These are phyloP conservation scores for Sminthurinus signatus DNA, from an alignment of 1,140 invertebrate species.

Conservation along the genomic window DNA sequence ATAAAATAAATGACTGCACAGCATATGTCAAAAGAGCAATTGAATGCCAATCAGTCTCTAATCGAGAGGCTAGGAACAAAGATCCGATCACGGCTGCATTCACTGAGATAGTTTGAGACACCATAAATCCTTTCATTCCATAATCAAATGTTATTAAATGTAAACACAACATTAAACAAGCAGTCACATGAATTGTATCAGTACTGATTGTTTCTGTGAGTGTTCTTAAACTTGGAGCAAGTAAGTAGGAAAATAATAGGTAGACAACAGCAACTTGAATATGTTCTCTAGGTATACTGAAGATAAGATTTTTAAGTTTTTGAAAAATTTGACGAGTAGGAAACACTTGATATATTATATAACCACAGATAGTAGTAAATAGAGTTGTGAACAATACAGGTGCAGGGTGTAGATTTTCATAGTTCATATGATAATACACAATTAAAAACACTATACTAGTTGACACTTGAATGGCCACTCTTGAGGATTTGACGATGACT, in stretches of 20 bases:
- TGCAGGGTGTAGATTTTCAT: slow-evolving; percentile 3
- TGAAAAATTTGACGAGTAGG: neutral
- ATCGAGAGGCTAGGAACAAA: slow-evolving; percentile 85
- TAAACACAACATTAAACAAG: slow-evolving; percentile 74
- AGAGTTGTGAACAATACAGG: slow-evolving; percentile 12
- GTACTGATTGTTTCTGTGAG: slow-evolving; percentile 92
- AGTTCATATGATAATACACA: slow-evolving; percentile 30
- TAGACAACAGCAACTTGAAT: slow-evolving; percentile 22
- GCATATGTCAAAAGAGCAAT: slow-evolving; percentile 81
- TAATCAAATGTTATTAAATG: slow-evolving; percentile 92
- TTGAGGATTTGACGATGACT: slow-evolving; percentile 5
- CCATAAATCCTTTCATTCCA: slow-evolving; percentile 68
- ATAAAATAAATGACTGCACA: slow-evolving; percentile 79
- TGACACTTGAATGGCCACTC: slow-evolving; percentile 21
- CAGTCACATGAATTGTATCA: slow-evolving; percentile 90
- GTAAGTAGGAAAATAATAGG: slow-evolving; percentile 27
- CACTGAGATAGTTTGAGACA: slow-evolving; percentile 71
- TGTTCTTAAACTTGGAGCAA: slow-evolving; percentile 79
- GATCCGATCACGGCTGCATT: slow-evolving; percentile 89
- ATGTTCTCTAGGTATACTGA: slow-evolving; percentile 24
- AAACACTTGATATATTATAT: slow-evolving; percentile 14
- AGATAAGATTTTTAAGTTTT: neutral
- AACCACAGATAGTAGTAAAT: slow-evolving; percentile 16
- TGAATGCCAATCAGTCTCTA: slow-evolving; percentile 73
- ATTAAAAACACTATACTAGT: slow-evolving; percentile 23